phyloP scores from a whole-genome alignment of 2,888 invertebrate species.

The Strigamia maritima region DNA sequence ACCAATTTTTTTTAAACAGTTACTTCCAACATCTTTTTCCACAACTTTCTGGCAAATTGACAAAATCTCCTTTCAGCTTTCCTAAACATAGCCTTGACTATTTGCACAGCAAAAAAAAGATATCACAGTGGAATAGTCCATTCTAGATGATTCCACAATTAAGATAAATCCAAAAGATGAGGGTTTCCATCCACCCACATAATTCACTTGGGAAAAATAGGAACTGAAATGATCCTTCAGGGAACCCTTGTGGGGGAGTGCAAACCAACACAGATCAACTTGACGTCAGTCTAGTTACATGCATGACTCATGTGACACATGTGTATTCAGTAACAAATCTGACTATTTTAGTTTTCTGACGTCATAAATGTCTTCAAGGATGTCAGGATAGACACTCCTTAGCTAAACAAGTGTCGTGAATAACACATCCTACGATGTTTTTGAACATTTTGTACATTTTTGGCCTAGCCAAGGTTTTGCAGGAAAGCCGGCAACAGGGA shows the following conservation, averaged over 20 bases:
- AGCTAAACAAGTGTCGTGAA: not conserved
- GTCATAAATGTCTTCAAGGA: slow-evolving; percentile 1
- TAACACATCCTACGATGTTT: not conserved
- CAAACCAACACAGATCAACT: not conserved
- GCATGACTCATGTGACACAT: slow-evolving; percentile 8
- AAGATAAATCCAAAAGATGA: not conserved
- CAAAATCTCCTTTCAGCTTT: slow-evolving; percentile 22
- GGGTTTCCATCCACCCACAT: not conserved
- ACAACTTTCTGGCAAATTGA: not conserved
- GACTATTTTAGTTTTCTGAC: not conserved
- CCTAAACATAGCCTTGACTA: slow-evolving; percentile 22
- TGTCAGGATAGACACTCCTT: not conserved
- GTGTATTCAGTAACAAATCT: not conserved
- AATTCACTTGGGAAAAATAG: slow-evolving; percentile 2
- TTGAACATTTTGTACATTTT: too few relatives aligned
- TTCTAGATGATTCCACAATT: not conserved
- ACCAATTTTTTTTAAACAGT: not conserved
- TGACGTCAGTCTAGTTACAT: slow-evolving; percentile 9
- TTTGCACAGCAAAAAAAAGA: not conserved
- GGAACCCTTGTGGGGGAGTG: not conserved
- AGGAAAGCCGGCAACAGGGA: too few relatives aligned
- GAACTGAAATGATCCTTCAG: not conserved
- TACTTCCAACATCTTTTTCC: not conserved
- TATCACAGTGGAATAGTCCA: not conserved
- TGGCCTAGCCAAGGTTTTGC: too few relatives aligned